phyloP scores from a whole-genome alignment of 1,140 invertebrate species.

The Leptinotarsa texana region DNA sequence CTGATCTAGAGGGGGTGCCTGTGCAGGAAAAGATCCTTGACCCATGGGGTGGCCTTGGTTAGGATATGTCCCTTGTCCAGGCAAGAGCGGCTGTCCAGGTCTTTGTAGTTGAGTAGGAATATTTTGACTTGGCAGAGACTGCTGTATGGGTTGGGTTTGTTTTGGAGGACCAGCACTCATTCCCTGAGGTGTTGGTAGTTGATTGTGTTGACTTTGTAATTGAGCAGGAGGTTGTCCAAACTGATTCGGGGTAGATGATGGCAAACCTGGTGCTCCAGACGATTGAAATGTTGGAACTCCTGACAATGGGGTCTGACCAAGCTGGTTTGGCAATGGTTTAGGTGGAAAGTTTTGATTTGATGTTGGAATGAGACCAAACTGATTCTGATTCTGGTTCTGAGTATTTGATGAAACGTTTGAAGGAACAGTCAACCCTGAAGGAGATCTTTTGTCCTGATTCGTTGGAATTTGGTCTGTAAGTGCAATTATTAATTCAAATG shows the following conservation, averaged over 20 bases:
- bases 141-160: background rate
- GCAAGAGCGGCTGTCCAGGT: constrained; percentile 37
- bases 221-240: background rate
- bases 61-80: constrained; percentile 30
- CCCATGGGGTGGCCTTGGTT: background rate
- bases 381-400: constrained; percentile 1
- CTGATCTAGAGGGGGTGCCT: background rate
- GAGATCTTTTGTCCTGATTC: background rate
- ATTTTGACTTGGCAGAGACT: background rate
- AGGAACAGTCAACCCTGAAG: background rate
- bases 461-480: background rate
- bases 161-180: background rate
- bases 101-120: constrained; percentile 20
- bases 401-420: background rate
- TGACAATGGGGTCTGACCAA: constrained; percentile 28
- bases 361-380: constrained; percentile 6
- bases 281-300: constrained; percentile 45
- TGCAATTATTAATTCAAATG: background rate
- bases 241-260: constrained; percentile 35
- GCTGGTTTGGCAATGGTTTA: background rate
- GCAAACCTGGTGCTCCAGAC: constrained; percentile 27
- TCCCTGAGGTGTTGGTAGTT: constrained; percentile 35
- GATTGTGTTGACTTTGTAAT: constrained; percentile 8
- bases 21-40: background rate
- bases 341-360: constrained; percentile 17